phyloP scores from a whole-genome alignment of 2,797 vertebrate species.

The Neosilurus hyrtlii region DNA sequence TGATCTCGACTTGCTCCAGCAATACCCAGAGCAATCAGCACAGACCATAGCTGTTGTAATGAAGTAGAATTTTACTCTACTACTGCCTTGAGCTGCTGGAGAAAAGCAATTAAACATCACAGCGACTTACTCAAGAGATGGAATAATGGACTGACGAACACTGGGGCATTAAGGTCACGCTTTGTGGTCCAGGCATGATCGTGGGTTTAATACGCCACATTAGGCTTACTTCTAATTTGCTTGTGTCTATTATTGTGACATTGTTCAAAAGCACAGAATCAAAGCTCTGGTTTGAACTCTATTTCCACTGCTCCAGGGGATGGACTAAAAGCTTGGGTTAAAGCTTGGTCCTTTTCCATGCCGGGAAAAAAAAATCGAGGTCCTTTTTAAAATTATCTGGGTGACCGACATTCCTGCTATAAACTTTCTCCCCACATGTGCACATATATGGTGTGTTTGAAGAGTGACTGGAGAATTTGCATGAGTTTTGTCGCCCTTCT shows the following conservation, averaged over 20 bases:
- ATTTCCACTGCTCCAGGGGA: neutral
- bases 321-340: conserved; percentile 2
- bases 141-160: conserved; percentile 41
- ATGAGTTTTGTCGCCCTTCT: conserved; percentile 36
- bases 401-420: conserved; percentile 4
- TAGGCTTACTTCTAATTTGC: conserved; percentile 42
- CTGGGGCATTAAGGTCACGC: conserved; percentile 28
- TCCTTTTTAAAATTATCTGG: conserved; percentile 14
- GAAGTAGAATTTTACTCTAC: conserved; percentile 41
- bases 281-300: conserved; percentile 2
- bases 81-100: conserved; percentile 30
- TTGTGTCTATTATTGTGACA: conserved; percentile 38
- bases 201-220: conserved; percentile 38
- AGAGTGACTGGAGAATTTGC: conserved; percentile 9
- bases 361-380: neutral
- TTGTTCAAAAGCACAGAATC: conserved; percentile 36
- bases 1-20: conserved; percentile 23
- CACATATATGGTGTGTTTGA: neutral
- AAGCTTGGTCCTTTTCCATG: neutral
- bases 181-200: conserved; percentile 40
- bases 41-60: conserved; percentile 33
- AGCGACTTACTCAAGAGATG: conserved; percentile 39
- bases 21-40: conserved; percentile 31
- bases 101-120: conserved; percentile 50
- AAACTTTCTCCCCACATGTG: neutral